Evolutionary conservation across 2,888 invertebrate genomes (phyloP), one percentile per base, ranked within the genome.

Genomic region (Caenorhabditis auriculariae): DNA sequence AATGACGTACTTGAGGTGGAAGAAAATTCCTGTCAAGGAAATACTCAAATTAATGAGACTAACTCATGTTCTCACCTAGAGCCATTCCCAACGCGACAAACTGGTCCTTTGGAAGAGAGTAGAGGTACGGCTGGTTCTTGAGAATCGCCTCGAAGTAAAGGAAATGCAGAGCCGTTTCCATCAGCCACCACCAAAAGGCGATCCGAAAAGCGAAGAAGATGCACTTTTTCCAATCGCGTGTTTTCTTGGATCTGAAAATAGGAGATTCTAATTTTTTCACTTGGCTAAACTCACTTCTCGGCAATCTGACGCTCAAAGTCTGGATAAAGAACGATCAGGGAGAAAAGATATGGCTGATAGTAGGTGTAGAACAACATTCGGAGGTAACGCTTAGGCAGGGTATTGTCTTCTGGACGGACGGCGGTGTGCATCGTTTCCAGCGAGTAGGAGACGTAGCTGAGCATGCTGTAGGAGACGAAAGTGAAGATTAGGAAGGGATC

Each of bases 1-100:
- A n/a, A 84, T 81, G 3, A 83, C 76, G 67, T 85, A 85, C 61
- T 84, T 85, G 17, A 83, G 59, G 77, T 84, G 83, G 75, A 85
- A 85, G 68, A 83, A 83, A 56, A 82, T 82, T 17, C 84, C 84
- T 52, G 78, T 55, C 23, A 19, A 26, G 28, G 4, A n/a, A 56
- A 23, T 23, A 9, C 4, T 43, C 28, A 6, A 38, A 24, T 2
- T 19, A 38, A 38, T 32, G 4, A 12, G 7, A 17, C 21, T 2
- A 32, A 24, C 15, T 26, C 26, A 37, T 26, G 24, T 15, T 28
- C 59, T 38, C 46, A 73, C 75, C 76, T 28, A 76, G 45, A 1
- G 80, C 77, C 80, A 80, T 80, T 51, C 80, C 79, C 7, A 79
- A 55, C 2, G 75, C 58, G 1, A 79, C 80, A 43, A 79, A 79